Evolutionary conservation across 2,888 invertebrate species (phyloP), one percentile per base, ranked within the genome.

Genomic region (Mimumesa dahlbomi): DNA sequence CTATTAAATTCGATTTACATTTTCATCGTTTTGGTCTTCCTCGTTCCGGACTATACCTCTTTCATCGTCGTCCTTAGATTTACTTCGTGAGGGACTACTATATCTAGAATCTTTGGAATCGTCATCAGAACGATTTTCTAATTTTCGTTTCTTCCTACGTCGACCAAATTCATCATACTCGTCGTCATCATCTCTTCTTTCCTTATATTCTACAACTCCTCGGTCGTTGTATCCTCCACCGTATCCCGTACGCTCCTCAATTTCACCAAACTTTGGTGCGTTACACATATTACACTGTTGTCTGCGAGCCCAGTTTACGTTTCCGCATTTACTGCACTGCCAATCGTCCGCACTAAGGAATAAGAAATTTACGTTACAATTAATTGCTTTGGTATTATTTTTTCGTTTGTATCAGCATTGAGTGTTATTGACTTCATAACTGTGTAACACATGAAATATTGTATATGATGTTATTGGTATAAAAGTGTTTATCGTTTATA

Each of bases 271-370:
- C 90, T 98, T 98, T 0, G 99, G 98, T 2, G 98, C 97, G 91
- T 98, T 99, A 90, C 99, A 99, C 91, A 99, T 97, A 90, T 99
- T 99, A 90, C 99, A 99, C 57, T 96, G 96, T 85, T 95, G 95
- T 58, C 99, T 92, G 73, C 98, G 92, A 19, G 99, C 98, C 99
- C 98, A 98, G 90, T 99, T 99, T 9, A 99, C 99, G 90, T 99
- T 99, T n/a, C 98, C 98, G 91, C 99, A 99, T 90, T 98, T 98
- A 90, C 96, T 97, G 90, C 99, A 99, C 88, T 98, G 97, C 99
- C 99, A 99, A 90, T 99, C 99, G 89, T 99, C 99, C 34, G 99
- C 99, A 90, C 97, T 97, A 89, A n/a, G n/a, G 93, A 94, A 58
- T 40, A 16, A n/a, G n/a, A n/a, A n/a, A n/a, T n/a, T n/a, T n/a